A percentile compares a stretch with the other conserved stretches of the same genome.
phyloP scores from a whole-genome alignment of 2,888 invertebrate genomes.

The Seladonia tumulorum region DNA sequence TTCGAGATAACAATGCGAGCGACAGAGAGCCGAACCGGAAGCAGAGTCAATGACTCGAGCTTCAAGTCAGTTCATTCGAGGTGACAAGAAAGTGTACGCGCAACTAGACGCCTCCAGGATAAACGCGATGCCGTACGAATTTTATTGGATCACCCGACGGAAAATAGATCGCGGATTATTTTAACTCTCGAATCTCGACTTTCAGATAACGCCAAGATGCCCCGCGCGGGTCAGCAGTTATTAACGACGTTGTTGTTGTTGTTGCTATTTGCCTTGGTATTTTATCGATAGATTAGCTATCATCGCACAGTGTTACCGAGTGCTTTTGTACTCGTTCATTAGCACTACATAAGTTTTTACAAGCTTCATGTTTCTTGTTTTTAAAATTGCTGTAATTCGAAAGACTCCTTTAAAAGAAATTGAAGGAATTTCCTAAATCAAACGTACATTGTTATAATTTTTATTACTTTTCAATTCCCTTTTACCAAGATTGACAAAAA shows the following conservation, averaged over 20 bases:
- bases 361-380: no score
- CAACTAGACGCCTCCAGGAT: slow-evolving; percentile 29
- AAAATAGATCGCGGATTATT: slow-evolving; percentile 45
- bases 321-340: not conserved
- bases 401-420: not conserved
- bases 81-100: slow-evolving; percentile 72
- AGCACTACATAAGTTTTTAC: no score
- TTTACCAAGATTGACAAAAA: no score
- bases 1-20: slow-evolving; percentile 72
- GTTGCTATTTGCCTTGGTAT: not conserved
- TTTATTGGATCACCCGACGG: slow-evolving; percentile 47
- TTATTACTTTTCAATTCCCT: no score
- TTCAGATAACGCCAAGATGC: not conserved
- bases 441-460: no score
- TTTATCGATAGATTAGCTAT: not conserved
- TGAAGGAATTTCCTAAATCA: not conserved
- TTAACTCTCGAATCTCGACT: not conserved
- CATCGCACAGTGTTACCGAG: not conserved
- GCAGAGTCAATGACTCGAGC: slow-evolving; percentile 80
- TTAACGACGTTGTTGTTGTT: not conserved
- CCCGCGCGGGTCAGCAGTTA: no score
- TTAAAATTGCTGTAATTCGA: no score
- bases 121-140: slow-evolving; percentile 39
- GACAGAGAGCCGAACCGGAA: slow-evolving; percentile 78
- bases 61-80: slow-evolving; percentile 68